Conservation (phyloP, 2,888 invertebrate genomes). For the Apodemia zela region DNA sequence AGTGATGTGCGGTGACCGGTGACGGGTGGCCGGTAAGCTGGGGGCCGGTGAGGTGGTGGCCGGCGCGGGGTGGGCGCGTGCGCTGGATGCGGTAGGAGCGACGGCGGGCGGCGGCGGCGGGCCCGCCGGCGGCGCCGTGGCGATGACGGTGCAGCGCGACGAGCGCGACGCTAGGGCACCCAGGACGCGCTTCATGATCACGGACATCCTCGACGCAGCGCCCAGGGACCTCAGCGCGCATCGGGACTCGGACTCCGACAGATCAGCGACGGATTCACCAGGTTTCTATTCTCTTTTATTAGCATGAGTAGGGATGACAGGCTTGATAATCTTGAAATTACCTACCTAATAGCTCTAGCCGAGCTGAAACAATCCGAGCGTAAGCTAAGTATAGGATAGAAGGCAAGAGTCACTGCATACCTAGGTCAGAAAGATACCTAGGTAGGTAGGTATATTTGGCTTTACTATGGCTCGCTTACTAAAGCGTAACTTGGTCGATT, state of each 20-base stretch:
- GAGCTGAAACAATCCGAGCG: too few species aligned
- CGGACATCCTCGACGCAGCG: slow-evolving; percentile 87
- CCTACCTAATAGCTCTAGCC: too few species aligned
- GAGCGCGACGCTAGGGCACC: slow-evolving; percentile 87
- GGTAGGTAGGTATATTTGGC: not conserved
- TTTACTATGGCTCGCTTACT: not conserved
- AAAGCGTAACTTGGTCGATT: too few species aligned
- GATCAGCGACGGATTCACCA: slow-evolving; percentile 80
- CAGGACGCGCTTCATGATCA: slow-evolving; percentile 93
- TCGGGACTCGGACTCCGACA: slow-evolving; percentile 77
- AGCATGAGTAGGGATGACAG: not conserved
- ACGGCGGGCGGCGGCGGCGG: slow-evolving; percentile 43
- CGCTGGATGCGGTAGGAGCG: slow-evolving; percentile 55
- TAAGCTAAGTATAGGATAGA: too few species aligned
- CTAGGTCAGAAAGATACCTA: not conserved
- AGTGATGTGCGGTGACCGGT: slow-evolving; percentile 45
- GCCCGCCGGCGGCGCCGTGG: slow-evolving; percentile 72
- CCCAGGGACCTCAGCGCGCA: slow-evolving; percentile 80
- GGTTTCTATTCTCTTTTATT: slow-evolving; percentile 46
- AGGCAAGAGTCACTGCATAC: too few species aligned
- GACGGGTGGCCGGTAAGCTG: slow-evolving; percentile 42
- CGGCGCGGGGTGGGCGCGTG: slow-evolving; percentile 51
- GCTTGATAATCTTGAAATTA: too few species aligned
- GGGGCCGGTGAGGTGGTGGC: slow-evolving; percentile 53
- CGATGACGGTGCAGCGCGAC: slow-evolving; percentile 82